Evolutionary conservation across 2,113 vertebrate genomes (phyloP).

Genomic region (Cathartes aura): DNA sequence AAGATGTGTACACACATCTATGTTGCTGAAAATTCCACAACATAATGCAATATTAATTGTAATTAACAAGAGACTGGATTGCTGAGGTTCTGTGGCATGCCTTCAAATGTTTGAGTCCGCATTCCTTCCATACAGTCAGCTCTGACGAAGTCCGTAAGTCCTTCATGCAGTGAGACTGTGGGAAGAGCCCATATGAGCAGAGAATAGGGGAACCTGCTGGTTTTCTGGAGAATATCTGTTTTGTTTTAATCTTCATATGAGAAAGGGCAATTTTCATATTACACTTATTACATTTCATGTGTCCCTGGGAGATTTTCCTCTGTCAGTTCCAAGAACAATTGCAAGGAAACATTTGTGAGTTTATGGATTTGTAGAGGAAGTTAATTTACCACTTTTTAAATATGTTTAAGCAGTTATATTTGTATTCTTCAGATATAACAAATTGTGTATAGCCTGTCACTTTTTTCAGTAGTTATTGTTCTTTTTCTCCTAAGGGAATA

Average conservation of each 20-base stretch:
- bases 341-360: constrained; percentile 28
- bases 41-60: neutral
- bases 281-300: neutral
- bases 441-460: neutral
- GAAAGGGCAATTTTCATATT: constrained; percentile 39
- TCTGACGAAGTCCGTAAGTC: neutral
- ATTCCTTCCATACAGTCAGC: constrained; percentile 32
- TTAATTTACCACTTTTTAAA: constrained; percentile 8
- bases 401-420: neutral
- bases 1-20: neutral
- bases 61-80: neutral
- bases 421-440: neutral
- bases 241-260: neutral
- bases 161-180: neutral
- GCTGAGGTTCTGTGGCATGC: constrained; percentile 4
- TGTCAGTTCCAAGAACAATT: constrained; percentile 44
- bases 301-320: constrained; percentile 40
- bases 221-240: constrained; percentile 20
- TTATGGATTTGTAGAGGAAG: constrained; percentile 39
- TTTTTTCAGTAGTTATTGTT: constrained; percentile 18
- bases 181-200: neutral
- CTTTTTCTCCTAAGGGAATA: neutral
- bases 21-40: neutral
- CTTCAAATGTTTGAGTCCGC: neutral
- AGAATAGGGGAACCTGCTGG: constrained; percentile 21